Percentiles rank a stretch among this genome's conserved stretches.
phyloP scores from a whole-genome alignment of 2,113 vertebrate species.

The Nibea albiflora region DNA sequence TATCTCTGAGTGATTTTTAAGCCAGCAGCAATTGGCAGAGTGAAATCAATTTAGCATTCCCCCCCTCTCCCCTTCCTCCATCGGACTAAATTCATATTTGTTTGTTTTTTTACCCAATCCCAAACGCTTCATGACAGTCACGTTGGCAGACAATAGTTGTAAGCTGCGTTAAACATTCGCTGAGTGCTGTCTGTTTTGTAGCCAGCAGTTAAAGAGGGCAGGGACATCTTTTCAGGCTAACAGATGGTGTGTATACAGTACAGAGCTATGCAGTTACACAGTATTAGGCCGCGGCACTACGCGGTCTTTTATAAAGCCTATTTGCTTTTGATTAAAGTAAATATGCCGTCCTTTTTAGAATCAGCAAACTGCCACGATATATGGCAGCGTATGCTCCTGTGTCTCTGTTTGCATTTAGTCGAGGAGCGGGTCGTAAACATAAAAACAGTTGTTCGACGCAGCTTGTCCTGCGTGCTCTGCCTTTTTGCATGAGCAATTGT shows the following conservation, averaged over 20 bases:
- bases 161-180: conserved; percentile 47
- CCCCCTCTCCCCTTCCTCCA: not conserved
- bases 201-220: conserved; percentile 55
- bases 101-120: conserved; percentile 13
- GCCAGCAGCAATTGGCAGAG: conserved; percentile 48
- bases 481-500: not conserved
- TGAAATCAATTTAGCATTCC: conserved; percentile 49
- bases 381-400: conserved; percentile 13
- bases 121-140: conserved; percentile 19
- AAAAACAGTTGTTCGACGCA: not conserved
- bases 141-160: conserved; percentile 28
- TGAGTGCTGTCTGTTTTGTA: conserved; percentile 51
- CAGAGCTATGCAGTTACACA: conserved; percentile 39
- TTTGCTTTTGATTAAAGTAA: conserved; percentile 55
- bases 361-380: conserved; percentile 6
- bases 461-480: not conserved
- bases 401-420: conserved; percentile 5
- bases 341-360: conserved; percentile 37
- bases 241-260: conserved; percentile 66
- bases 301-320: conserved; percentile 37
- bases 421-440: conserved; percentile 13
- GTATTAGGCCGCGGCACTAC: conserved; percentile 34
- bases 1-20: conserved; percentile 68
- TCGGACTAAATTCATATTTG: conserved; percentile 19
- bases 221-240: conserved; percentile 53